Conservation (phyloP, 2,797 vertebrate genomes). For the Coregonus suidteri region DNA sequence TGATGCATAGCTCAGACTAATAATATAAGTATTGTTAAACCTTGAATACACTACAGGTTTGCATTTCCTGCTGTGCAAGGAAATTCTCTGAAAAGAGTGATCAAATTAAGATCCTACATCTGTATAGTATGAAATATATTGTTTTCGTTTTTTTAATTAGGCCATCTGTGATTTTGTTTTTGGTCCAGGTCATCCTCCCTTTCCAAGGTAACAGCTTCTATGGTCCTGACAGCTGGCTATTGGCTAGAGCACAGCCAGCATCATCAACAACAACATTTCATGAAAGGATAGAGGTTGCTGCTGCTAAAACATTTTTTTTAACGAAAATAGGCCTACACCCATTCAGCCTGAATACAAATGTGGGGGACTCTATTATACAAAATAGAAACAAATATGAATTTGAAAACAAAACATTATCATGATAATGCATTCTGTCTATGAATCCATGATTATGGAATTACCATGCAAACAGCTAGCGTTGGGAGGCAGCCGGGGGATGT, state of each 20-base stretch:
- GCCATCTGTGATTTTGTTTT: not conserved
- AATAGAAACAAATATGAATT: not conserved
- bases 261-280: not conserved
- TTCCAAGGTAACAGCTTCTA: not conserved
- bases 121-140: no score
- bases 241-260: not conserved
- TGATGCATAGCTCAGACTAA: no score
- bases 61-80: no score
- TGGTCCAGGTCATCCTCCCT: not conserved
- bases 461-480: not conserved
- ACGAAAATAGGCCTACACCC: no score
- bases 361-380: no score
- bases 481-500: not conserved
- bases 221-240: not conserved
- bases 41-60: no score
- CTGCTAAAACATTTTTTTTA: no score
- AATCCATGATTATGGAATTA: constrained; percentile 2
- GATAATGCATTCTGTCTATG: not conserved
- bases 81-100: no score
- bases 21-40: no score
- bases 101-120: no score
- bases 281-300: not conserved
- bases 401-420: not conserved
- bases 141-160: not conserved
- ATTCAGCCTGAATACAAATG: not conserved